A percentile compares a stretch with the other conserved stretches of the same genome.
Evolutionary conservation across 2,888 invertebrate genomes (phyloP).

Genomic region (Agonopterix arenella): DNA sequence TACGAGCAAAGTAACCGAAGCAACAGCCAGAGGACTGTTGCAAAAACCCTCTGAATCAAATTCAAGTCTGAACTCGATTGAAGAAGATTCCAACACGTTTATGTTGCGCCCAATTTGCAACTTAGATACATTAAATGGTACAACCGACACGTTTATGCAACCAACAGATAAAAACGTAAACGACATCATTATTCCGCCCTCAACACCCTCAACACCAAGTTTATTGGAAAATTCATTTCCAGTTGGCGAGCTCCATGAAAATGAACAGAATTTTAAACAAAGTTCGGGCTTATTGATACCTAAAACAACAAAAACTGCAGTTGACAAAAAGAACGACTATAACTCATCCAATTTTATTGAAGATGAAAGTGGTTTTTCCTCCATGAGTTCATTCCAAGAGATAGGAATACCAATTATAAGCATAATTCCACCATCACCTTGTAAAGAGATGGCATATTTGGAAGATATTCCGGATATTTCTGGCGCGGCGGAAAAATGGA

Average conservation of each 20-base stretch:
- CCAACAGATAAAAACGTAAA: no score
- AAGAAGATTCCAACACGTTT: no score
- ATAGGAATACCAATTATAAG: conserved; percentile 82
- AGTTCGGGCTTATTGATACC: conserved; percentile 18
- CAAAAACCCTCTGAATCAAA: no score
- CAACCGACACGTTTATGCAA: no score
- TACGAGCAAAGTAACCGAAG: neutral
- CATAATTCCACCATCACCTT: conserved; percentile 66
- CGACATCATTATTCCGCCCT: no score
- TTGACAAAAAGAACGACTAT: conserved; percentile 45
- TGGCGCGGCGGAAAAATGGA: conserved; percentile 51
- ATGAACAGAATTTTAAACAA: conserved; percentile 19
- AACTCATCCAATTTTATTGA: conserved; percentile 70
- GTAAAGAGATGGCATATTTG: conserved; percentile 49
- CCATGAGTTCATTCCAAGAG: conserved; percentile 90
- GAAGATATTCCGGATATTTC: conserved; percentile 43
- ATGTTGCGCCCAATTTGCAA: no score
- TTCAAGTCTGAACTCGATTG: no score
- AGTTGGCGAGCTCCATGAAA: conserved; percentile 21
- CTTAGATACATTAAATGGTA: no score
- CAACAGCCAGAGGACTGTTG: no score
- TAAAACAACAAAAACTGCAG: conserved; percentile 24
- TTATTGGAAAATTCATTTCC: no score
- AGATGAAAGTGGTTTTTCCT: conserved; percentile 91
- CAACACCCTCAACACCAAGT: no score